Percentiles rank a stretch among this genome's conserved stretches.
These are phyloP conservation scores for Microplitis demolitor DNA, from an alignment of 1,140 invertebrate species.

Conservation along the genomic window DNA sequence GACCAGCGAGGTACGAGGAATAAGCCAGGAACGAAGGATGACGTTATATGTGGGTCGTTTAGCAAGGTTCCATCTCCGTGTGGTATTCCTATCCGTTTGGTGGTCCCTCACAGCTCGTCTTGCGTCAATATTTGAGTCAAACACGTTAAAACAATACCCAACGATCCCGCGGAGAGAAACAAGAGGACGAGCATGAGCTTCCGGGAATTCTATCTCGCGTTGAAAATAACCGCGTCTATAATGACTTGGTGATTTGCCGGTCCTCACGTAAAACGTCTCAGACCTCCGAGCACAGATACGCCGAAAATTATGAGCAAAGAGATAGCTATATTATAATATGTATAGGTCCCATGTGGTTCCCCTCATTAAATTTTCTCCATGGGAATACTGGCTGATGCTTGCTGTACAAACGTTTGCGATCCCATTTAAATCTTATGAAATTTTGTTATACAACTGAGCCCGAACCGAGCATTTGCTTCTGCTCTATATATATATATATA, in stretches of 20 bases:
- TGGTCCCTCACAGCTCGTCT: conserved; percentile 42
- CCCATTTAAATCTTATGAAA: background rate
- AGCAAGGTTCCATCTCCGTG: conserved; percentile 18
- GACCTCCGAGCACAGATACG: background rate
- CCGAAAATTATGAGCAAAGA: no score
- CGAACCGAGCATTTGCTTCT: no score
- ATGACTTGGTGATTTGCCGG: conserved; percentile 18
- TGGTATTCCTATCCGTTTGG: background rate
- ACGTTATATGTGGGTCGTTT: conserved; percentile 25
- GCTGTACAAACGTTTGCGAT: background rate
- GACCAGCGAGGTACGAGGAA: background rate
- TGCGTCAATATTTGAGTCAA: conserved; percentile 64
- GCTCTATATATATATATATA: background rate
- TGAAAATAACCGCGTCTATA: conserved; percentile 42
- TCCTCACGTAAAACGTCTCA: background rate
- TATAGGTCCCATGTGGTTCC: no score
- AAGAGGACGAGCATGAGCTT: conserved; percentile 52
- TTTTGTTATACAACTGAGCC: background rate
- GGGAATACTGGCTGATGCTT: no score
- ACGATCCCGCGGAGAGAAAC: conserved; percentile 50
- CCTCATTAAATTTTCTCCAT: no score
- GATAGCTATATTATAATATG: no score
- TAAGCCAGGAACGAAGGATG: conserved; percentile 2
- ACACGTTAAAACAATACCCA: conserved; percentile 62
- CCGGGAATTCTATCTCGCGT: conserved; percentile 60